Evolutionary conservation across 2,797 vertebrate species (phyloP).

Genomic region (Anguilla obscura): DNA sequence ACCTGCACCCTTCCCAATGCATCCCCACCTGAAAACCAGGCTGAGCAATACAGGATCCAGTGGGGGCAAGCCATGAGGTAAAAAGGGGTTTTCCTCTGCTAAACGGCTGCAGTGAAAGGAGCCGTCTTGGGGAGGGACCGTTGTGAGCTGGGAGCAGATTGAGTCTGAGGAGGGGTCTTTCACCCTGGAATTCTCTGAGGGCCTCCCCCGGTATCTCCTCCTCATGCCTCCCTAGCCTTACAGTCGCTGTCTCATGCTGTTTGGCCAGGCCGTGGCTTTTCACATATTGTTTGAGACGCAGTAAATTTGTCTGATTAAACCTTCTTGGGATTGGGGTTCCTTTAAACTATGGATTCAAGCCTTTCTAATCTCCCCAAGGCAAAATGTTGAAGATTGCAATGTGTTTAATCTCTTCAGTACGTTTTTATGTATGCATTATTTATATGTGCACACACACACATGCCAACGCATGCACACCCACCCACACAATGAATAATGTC

Average conservation of each 20-base stretch:
- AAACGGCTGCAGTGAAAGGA: constrained; percentile 15
- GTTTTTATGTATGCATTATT: not conserved
- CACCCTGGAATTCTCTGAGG: not conserved
- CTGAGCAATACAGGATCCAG: not conserved
- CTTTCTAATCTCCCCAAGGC: constrained; percentile 11
- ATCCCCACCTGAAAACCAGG: not conserved
- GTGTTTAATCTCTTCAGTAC: not conserved
- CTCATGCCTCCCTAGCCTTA: not conserved
- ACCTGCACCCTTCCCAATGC: constrained; percentile 50
- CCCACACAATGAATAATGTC: too few species aligned
- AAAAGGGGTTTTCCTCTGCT: constrained; percentile 19
- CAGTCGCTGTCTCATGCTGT: constrained; percentile 24
- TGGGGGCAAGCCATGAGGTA: not conserved
- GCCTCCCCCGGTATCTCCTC: not conserved
- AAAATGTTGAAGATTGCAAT: not conserved
- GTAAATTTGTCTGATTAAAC: constrained; percentile 7
- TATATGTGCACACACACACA: not conserved
- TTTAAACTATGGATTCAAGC: not conserved
- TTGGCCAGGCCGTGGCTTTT: constrained; percentile 27
- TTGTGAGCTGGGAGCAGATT: constrained; percentile 17
- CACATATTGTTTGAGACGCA: constrained; percentile 27
- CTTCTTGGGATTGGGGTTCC: constrained; percentile 3
- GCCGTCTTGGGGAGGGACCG: not conserved
- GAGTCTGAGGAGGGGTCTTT: constrained; percentile 6
- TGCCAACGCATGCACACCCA: not conserved